These are phyloP conservation scores for Megaceryle torquata DNA, from an alignment of 2,113 vertebrate genomes.

Conservation along the genomic window DNA sequence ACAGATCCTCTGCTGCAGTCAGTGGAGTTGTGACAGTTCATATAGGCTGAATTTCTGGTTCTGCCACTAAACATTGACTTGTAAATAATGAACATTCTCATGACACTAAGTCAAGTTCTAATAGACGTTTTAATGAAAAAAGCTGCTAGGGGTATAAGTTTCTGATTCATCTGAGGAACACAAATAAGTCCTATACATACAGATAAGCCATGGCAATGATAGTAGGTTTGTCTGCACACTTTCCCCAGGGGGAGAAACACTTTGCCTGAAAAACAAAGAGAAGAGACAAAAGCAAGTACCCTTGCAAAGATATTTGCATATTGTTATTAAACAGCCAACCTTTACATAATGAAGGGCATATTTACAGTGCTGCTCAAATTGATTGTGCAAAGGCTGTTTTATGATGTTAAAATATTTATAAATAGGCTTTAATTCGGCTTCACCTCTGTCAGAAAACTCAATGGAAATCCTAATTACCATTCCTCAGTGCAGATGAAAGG, in stretches of 20 bases:
- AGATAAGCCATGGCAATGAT: background rate
- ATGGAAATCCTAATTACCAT: constrained; percentile 64
- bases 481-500: constrained; percentile 61
- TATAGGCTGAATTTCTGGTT: background rate
- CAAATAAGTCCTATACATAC: background rate
- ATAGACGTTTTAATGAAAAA: constrained; percentile 34
- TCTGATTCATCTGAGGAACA: background rate
- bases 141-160: background rate
- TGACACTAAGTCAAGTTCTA: background rate
- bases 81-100: background rate
- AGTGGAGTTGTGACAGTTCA: background rate
- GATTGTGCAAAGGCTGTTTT: constrained; percentile 54
- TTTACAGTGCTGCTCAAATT: constrained; percentile 63
- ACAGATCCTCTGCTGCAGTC: background rate
- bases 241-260: background rate
- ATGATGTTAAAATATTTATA: constrained; percentile 73
- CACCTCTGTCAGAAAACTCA: constrained; percentile 51
- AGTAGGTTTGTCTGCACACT: background rate
- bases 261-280: constrained; percentile 4
- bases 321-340: constrained; percentile 42
- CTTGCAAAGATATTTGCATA: constrained; percentile 64
- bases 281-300: constrained; percentile 27
- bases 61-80: background rate
- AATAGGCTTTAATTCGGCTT: constrained; percentile 69
- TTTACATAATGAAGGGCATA: constrained; percentile 66